Conservation (phyloP, 2,113 vertebrate genomes). For the Arenaria interpres region DNA sequence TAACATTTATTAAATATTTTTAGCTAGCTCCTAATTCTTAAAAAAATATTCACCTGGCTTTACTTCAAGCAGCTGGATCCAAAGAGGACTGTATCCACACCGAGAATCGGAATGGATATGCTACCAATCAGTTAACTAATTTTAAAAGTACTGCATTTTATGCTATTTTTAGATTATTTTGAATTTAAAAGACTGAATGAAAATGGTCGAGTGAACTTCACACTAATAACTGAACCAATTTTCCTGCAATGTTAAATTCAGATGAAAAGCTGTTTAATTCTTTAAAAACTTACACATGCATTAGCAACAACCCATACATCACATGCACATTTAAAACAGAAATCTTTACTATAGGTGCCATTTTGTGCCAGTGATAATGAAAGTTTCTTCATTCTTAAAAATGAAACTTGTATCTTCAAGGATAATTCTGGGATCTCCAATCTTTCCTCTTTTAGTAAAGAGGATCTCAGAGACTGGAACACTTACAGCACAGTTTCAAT, state of each 20-base stretch:
- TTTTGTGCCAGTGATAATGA: background rate
- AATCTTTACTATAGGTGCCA: background rate
- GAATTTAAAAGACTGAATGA: background rate
- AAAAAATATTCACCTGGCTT: background rate
- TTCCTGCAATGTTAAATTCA: background rate
- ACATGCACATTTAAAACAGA: background rate
- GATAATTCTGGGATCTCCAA: background rate
- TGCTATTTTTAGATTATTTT: background rate
- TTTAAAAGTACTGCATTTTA: background rate
- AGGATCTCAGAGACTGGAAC: background rate
- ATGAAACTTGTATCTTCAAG: background rate
- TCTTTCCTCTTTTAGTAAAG: background rate
- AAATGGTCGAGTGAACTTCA: background rate
- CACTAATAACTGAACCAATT: background rate
- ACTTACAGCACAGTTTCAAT: background rate
- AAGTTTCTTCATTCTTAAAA: background rate
- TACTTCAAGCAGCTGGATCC: background rate
- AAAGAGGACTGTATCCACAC: background rate
- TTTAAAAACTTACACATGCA: background rate
- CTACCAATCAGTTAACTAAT: background rate
- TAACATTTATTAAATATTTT: background rate
- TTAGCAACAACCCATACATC: background rate
- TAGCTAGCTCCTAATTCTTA: background rate
- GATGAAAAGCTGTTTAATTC: background rate
- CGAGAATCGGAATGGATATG: background rate